Base-by-base conservation (phyloP, 2,113 vertebrate genomes). In the Osmerus eperlanus region DNA sequence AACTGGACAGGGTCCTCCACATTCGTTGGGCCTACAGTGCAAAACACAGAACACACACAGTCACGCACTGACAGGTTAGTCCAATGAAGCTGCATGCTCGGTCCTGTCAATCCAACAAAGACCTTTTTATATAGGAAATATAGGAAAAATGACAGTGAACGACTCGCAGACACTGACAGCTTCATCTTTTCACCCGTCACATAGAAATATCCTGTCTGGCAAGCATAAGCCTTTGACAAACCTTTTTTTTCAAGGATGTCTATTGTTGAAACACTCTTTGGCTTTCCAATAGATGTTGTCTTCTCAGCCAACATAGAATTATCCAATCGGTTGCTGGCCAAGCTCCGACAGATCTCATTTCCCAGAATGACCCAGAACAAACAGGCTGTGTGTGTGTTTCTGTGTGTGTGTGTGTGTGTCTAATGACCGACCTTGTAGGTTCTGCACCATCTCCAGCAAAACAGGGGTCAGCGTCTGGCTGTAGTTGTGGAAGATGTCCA, bases 401-500 rank as follows among this genome's bases (percentile, higher is more conserved):
- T 56, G 55, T 56, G 1, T 55, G 54, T 55, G 11, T 56, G 55
- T 56, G 55, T 41, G 29, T 66, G 64, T n/a, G 1, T 62, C 19
- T 25, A 9, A 18, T 4, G 19, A 84, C 90, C 87, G 85, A 99
- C 97, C 96, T 89, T 97, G 95, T 59, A 98, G 90, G 79, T 91
- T 94, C 19, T 92, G 94, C 87, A 99, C 94, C 96, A 98, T 99
- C 76, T 98, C 95, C 79, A 99, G 89, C 61, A 98, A 92, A 75
- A 98, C 95, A 8, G 96, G 97, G 12, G 94, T 97, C 84, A 99
- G 93, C 12, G 93, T 96, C 79, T 97, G 95, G 88, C 96, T 96
- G 91, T 98, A 98, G 87, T 94, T 96, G 89, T 98, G 97, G 89
- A 99, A 99, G 84, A 99, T 93, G 88, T 99, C 96, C 89, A 99